Conservation (phyloP, 2,888 invertebrate species). For the Trissonchulus latispiculum region DNA sequence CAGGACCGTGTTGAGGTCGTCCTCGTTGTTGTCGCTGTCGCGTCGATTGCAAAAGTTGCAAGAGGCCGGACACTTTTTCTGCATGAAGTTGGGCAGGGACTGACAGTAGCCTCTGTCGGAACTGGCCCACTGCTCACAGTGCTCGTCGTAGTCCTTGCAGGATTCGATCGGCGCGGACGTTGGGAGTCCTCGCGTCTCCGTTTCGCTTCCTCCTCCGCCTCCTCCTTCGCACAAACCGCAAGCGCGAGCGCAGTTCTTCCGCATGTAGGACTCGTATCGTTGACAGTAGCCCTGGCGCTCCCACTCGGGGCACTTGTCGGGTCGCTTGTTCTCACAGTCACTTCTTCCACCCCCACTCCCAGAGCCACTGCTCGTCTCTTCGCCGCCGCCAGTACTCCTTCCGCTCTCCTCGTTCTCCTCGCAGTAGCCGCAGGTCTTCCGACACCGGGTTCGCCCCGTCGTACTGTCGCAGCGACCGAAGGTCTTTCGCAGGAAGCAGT, state of each 20-base stretch:
- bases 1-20: neutral
- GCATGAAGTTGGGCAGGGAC: neutral
- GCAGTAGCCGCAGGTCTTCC: neutral
- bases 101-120: conserved; percentile 6
- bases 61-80: conserved; percentile 4
- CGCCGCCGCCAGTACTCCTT: neutral
- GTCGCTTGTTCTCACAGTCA: neutral
- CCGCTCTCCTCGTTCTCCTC: neutral
- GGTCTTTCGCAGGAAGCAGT: neutral
- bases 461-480: neutral
- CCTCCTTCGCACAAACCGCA: conserved; percentile 6
- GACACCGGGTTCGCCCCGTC: neutral
- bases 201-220: neutral
- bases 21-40: neutral
- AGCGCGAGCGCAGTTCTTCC: conserved; percentile 1
- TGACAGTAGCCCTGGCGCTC: neutral
- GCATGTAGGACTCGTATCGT: conserved; percentile 4
- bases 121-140: conserved; percentile 4
- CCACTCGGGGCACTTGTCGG: conserved; percentile 13
- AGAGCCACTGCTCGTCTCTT: neutral
- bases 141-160: conserved; percentile 8
- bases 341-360: neutral
- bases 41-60: conserved; percentile 10
- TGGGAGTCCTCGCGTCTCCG: neutral
- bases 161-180: neutral